Evolutionary conservation across 92 coral and sea anemone species (phyloP).

Genomic region (Actinernus sp.): DNA sequence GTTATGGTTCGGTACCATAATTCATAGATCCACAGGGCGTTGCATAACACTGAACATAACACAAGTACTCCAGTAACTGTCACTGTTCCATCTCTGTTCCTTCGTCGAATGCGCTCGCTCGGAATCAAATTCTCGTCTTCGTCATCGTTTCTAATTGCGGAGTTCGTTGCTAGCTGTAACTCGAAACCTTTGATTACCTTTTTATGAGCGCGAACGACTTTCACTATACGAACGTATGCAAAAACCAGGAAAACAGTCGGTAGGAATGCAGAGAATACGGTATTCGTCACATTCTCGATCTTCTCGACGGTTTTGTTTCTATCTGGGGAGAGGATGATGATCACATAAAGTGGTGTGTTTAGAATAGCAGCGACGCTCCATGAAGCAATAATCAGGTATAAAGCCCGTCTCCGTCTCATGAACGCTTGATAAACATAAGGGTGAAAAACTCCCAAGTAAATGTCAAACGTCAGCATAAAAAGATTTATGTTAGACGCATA

Average conservation of each 20-base stretch:
- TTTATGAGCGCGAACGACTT: constrained; percentile 10
- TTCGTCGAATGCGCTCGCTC: neutral
- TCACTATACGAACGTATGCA: constrained; percentile 16
- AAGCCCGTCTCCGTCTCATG: constrained; percentile 14
- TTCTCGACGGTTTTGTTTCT: neutral
- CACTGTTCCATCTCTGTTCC: constrained; percentile 21
- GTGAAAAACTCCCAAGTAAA: constrained; percentile 27
- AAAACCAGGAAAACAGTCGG: constrained; percentile 7
- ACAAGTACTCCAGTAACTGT: constrained; percentile 22
- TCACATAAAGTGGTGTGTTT: constrained; percentile 10
- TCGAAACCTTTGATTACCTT: constrained; percentile 6
- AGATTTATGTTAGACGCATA: constrained; percentile 14
- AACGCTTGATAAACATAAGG: constrained; percentile 21
- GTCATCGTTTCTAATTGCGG: neutral
- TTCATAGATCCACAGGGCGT: constrained; percentile 7
- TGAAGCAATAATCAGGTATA: constrained; percentile 1
- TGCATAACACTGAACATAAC: constrained; percentile 5
- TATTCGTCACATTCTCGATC: constrained; percentile 1
- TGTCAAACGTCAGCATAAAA: constrained; percentile 19
- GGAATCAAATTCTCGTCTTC: neutral
- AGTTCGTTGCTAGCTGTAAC: constrained; percentile 18
- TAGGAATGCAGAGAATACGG: constrained; percentile 2
- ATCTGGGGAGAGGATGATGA: neutral
- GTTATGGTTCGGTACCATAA: neutral
- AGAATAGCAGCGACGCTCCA: constrained; percentile 16